A percentile compares a stretch with the other conserved stretches of the same genome.
phyloP scores from a whole-genome alignment of 2,888 invertebrate genomes.

The Tinea pellionella region DNA sequence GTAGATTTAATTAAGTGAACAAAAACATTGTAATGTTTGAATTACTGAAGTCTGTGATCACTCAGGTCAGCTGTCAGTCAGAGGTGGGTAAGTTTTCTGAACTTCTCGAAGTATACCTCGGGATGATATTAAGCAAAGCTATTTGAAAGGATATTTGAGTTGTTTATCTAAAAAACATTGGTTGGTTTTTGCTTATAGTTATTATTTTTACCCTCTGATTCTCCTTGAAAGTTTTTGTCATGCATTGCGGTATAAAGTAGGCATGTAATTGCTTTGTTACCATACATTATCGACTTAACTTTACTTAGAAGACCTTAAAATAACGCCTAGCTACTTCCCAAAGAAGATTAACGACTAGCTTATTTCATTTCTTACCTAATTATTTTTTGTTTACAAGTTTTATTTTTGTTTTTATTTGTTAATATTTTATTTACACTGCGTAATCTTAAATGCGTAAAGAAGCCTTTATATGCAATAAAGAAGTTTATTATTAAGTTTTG shows the following conservation, averaged over 20 bases:
- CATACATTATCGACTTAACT: neutral
- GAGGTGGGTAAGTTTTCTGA: constrained; percentile 78
- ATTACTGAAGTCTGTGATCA: constrained; percentile 71
- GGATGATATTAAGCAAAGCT: too few relatives aligned
- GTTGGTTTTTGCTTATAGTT: constrained; percentile 17
- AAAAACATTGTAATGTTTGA: constrained; percentile 72
- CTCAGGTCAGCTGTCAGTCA: constrained; percentile 75
- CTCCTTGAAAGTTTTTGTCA: constrained; percentile 54
- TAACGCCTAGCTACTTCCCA: neutral
- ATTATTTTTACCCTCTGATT: constrained; percentile 41
- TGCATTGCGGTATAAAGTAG: constrained; percentile 25
- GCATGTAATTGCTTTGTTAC: neutral
- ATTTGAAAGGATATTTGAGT: too few relatives aligned
- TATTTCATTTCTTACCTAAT: constrained; percentile 57
- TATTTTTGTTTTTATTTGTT: too few relatives aligned
- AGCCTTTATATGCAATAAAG: too few relatives aligned
- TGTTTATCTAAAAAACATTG: too few relatives aligned
- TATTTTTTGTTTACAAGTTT: constrained; percentile 18
- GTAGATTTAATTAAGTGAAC: constrained; percentile 32
- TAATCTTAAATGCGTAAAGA: too few relatives aligned
- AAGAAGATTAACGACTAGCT: neutral
- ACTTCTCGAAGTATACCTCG: neutral
- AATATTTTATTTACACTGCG: too few relatives aligned
- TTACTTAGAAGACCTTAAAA: neutral
- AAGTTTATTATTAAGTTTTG: too few relatives aligned